Percentiles rank a stretch among this genome's conserved stretches.
Conservation (phyloP, 1,140 invertebrate species). For the Drosophila varians region DNA sequence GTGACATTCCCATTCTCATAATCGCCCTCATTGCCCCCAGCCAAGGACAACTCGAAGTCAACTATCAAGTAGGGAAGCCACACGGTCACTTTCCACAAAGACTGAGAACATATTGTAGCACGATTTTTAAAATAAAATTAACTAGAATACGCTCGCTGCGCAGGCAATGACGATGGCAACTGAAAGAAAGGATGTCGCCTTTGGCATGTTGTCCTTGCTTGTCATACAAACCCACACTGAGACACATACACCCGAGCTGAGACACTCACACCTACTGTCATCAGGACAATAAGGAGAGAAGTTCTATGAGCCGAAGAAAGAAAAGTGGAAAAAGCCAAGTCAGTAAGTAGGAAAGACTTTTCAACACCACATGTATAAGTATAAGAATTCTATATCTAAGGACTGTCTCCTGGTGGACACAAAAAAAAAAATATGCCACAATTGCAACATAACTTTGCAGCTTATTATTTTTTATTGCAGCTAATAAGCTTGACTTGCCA, state of each 20-base stretch:
- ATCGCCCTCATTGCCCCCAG: constrained; percentile 20
- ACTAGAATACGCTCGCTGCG: constrained; percentile 45
- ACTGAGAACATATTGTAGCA: constrained; percentile 61
- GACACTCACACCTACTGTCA: constrained; percentile 3
- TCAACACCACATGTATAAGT: constrained; percentile 22
- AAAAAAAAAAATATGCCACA: constrained; percentile 61
- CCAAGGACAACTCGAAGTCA: constrained; percentile 7
- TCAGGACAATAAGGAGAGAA: constrained; percentile 43
- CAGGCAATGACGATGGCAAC: neutral
- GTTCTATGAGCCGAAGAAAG: constrained; percentile 22
- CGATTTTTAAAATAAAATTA: constrained; percentile 74
- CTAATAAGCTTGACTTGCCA: constrained; percentile 79
- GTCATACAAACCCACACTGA: constrained; percentile 24
- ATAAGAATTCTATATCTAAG: constrained; percentile 11
- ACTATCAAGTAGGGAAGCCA: constrained; percentile 17
- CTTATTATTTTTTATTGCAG: constrained; percentile 81
- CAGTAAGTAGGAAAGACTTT: constrained; percentile 52
- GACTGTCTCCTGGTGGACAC: constrained; percentile 10
- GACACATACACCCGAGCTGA: neutral
- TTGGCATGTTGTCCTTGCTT: constrained; percentile 44
- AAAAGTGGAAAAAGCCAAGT: constrained; percentile 46
- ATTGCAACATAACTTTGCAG: constrained; percentile 79
- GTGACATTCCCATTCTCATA: constrained; percentile 13
- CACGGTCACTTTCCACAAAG: constrained; percentile 33
- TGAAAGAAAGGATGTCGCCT: constrained; percentile 35